Evolutionary conservation across 2,888 invertebrate species (phyloP), one percentile per base, ranked within the genome.

Genomic region (Dryadula phaetusa): DNA sequence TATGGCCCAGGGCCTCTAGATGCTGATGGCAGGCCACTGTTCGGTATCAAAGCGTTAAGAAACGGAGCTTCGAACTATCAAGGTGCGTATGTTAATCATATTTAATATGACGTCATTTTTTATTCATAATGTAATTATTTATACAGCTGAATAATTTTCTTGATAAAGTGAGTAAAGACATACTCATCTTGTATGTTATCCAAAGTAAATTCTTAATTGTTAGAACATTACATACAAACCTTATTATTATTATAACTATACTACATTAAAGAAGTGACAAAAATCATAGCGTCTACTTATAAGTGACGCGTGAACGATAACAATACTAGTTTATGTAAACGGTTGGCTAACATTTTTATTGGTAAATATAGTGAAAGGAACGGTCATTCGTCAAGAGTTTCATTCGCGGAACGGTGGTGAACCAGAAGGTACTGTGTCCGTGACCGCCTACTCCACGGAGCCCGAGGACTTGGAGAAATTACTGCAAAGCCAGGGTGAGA

Each of bases 1-100:
- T 97, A 97, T 83, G 97, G 97, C 1, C 95, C 96, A 1, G 97
- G 97, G 0, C 97, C 97, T 28, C 95, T 96, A 2, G 97, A 97
- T 81, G 96, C 96, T 73, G 95, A 96, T 75, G 97, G 97, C 12
- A 92, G 94, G 66, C 97, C 97, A 22, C 90, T 97, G 66, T 97
- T 97, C 86, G 97, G 97, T 64, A 94, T 97, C 75, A 94, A 94
- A 79, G 97, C 97, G 66, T 92, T 97, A 68, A 84, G 90, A 75
- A 94, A 94, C 77, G 93, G 94, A 67, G 93, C 93, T 78, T 93
- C 93, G 76, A 94, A 94, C 82, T 94, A 93, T 76, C 94, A 95
- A 94, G 95, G 96, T 96, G 82, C 80, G 54, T 66, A 64, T 70
- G 42, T 58, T 54, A 52, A 4, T 28, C 53, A 47, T 34, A 42